These are phyloP conservation scores for Invenusta paracnida DNA, from an alignment of 2,888 invertebrate species.

Conservation along the genomic window DNA sequence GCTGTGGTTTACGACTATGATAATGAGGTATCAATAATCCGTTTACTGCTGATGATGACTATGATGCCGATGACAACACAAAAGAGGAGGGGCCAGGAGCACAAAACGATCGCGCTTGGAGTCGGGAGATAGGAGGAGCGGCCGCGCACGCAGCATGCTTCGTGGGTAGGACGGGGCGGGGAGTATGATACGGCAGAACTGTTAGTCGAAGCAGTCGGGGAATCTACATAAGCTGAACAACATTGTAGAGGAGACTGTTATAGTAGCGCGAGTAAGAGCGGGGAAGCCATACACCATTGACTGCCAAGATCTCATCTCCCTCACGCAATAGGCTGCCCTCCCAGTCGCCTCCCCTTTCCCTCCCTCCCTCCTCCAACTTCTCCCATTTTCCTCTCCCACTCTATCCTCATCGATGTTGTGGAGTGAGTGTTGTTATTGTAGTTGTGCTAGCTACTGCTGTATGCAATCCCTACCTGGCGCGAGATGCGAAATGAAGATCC, in stretches of 20 bases:
- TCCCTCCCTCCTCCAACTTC: too few species aligned
- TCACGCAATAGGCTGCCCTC: slow-evolving; percentile 73
- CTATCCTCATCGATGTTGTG: too few species aligned
- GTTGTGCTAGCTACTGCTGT: slow-evolving; percentile 63
- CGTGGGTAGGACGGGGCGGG: not conserved
- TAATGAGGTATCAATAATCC: too few species aligned
- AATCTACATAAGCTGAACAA: slow-evolving; percentile 98
- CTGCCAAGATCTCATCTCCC: slow-evolving; percentile 94
- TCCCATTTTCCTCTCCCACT: too few species aligned
- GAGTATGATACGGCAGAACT: too few species aligned
- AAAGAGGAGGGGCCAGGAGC: too few species aligned
- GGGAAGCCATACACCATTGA: slow-evolving; percentile 93
- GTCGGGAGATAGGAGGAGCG: too few species aligned
- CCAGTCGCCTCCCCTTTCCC: slow-evolving; percentile 62
- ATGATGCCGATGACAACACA: too few species aligned
- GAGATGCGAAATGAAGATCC: slow-evolving; percentile 93
- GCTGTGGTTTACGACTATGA: too few species aligned
- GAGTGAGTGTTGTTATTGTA: too few species aligned
- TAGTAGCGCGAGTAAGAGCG: slow-evolving; percentile 96
- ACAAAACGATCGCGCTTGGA: too few species aligned
- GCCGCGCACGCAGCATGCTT: not conserved
- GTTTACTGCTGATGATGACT: too few species aligned
- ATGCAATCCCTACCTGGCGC: slow-evolving; percentile 75
- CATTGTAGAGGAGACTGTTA: slow-evolving; percentile 77
- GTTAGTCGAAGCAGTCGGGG: slow-evolving; percentile 87